Evolutionary conservation across 2,797 vertebrate genomes (phyloP).

Genomic region (Acanthiza pusilla): DNA sequence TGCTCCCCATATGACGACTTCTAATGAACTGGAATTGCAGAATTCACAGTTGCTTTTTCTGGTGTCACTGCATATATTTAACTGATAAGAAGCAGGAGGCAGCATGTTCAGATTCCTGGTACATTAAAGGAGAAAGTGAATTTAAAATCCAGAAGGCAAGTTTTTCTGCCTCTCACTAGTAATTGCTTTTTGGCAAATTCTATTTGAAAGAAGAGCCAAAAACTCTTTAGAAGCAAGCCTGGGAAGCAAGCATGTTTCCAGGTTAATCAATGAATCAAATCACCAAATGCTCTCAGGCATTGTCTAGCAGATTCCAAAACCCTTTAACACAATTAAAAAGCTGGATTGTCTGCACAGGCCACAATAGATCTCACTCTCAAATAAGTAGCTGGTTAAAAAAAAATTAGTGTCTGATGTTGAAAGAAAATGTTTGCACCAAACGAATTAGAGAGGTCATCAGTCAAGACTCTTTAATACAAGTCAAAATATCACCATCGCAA

Average conservation of each 20-base stretch:
- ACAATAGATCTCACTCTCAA: conserved; percentile 62
- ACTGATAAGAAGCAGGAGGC: conserved; percentile 38
- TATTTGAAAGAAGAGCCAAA: conserved; percentile 63
- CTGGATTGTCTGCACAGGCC: conserved; percentile 63
- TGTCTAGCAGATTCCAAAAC: conserved; percentile 51
- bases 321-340: conserved; percentile 51
- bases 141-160: conserved; percentile 43
- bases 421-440: conserved; percentile 67
- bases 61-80: neutral
- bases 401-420: conserved; percentile 55
- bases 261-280: conserved; percentile 53
- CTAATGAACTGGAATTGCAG: neutral
- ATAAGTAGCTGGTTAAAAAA: conserved; percentile 39
- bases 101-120: conserved; percentile 57
- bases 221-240: conserved; percentile 53
- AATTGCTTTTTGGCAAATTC: conserved; percentile 67
- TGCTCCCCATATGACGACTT: neutral
- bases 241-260: conserved; percentile 56
- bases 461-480: conserved; percentile 71
- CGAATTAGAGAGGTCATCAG: conserved; percentile 69
- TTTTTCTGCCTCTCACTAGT: conserved; percentile 11
- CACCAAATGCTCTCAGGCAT: conserved; percentile 36
- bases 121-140: conserved; percentile 48
- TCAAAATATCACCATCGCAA: conserved; percentile 55
- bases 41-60: neutral